These are phyloP conservation scores for Leucoraja ocellata DNA, from an alignment of 2,797 vertebrate genomes.

Conservation along the genomic window DNA sequence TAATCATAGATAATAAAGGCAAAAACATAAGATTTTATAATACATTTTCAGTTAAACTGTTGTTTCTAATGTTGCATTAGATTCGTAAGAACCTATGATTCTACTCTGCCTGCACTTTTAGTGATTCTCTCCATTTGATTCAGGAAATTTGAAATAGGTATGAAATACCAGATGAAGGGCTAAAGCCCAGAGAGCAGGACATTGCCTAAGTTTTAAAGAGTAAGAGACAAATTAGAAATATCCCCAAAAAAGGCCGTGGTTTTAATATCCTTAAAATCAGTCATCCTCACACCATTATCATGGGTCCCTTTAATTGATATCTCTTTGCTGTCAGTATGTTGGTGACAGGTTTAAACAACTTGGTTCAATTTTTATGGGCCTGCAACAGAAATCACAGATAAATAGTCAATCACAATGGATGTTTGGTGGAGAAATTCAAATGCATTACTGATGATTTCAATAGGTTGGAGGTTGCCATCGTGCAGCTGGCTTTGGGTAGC, in stretches of 20 bases:
- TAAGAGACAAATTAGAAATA: neutral
- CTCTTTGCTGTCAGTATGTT: neutral
- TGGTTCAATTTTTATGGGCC: neutral
- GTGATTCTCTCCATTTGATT: neutral
- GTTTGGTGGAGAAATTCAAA: neutral
- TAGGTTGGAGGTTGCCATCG: neutral
- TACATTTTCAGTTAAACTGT: slow-evolving; percentile 33
- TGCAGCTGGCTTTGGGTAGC: neutral
- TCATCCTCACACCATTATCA: neutral
- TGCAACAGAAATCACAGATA: neutral
- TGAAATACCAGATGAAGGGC: neutral
- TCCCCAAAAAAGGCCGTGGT: no score
- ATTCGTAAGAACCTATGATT: neutral
- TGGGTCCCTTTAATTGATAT: neutral
- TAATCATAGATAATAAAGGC: slow-evolving; percentile 24
- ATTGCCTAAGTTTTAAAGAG: slow-evolving; percentile 11
- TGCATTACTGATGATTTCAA: neutral
- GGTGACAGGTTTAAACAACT: neutral
- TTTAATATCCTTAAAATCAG: neutral
- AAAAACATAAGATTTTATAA: slow-evolving; percentile 29
- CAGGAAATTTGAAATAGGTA: neutral
- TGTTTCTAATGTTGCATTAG: neutral
- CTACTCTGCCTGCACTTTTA: neutral
- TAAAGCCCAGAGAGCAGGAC: neutral
- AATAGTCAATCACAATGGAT: neutral